Base-by-base conservation (phyloP, 2,888 invertebrate genomes). In the Deladenus siricidicola region DNA sequence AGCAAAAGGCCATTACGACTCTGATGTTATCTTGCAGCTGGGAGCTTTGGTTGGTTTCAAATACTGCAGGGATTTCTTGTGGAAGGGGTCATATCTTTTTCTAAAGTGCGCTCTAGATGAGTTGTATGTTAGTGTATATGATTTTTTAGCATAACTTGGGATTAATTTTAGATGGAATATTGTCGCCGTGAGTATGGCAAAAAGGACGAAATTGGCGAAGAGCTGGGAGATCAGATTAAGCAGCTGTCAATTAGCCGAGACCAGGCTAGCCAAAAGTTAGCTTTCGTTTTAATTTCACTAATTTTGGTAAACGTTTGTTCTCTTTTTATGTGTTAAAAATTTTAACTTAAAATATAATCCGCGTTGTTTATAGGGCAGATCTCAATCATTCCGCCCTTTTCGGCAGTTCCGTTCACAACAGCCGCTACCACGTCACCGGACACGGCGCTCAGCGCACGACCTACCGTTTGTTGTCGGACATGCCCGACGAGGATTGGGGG, bases 401-500 rank as follows among this genome's bases (percentile, higher is more conserved):
- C 39, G 39, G 39, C 6, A 34, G 39, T 34, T 6, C 14, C 8
- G 39, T 34, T 34, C 39, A 34, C 6, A 34, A 14, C 39, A 14
- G 39, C 14, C 39, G 39, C 39, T 34, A 34, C 14, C 39, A 34
- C 39, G 39, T 34, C 39, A 34, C 39, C 39, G 39, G 39, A 10
- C 39, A 34, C 39, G 39, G 39, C 8, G 39, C 39, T 34, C 39
- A 34, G 6, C 39, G 39, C 6, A 34, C 39, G 23, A 57, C 56
- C 19, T 60, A 62, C 30, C 58, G 64, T n/a, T 43, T 65, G 21
- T 59, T 71, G 17, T 51, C 56, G 8, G 70, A 70, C 8, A 65
- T 69, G 69, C 60, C 70, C 26, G 64, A 62, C 21, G 68, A 68
- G 23, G 68, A 71, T 44, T 64, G 66, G 45, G 65, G 66, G n/a